Base-by-base conservation (phyloP, 2,888 invertebrate species). In the Troglohyphantes excavatus region DNA sequence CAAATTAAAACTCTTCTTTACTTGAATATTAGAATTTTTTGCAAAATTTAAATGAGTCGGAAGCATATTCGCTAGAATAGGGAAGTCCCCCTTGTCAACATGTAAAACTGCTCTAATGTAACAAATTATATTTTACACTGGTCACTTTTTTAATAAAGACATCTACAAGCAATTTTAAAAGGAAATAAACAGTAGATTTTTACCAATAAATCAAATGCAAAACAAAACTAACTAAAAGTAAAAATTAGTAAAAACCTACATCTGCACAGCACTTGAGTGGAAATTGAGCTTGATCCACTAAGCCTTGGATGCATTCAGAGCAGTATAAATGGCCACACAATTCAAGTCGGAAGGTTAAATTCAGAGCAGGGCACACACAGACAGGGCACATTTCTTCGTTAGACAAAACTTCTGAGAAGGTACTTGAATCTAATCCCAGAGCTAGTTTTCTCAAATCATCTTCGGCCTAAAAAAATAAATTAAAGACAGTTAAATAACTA, bases 311-410 rank as follows among this genome's bases (percentile, higher is more conserved):
- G 6, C 85, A 85, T 46, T 67, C 85, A 27, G 21, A 43, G 29
- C 90, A 90, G 33, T 85, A 90, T 2, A 90, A 46, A 75, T 90
- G 90, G 3, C 90, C 90, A 85, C 90, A 90, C 6, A 63, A 21
- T n/a, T 90, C 78, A 2, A 90, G 33, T 21, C 90, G 85, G 39
- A 67, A 67, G 19, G 90, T 61, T 67, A 81, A 79, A n/a, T 43
- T 61, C 11, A 79, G 33, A 39, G 84, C 76, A 23, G 73, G 85
- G 21, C 29, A 75, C 7, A 19, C 9, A 68, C 90, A 90, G 2
- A 90, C 75, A 23, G 85, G 85, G 65, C 90, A 90, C 2, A 13
- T n/a, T 70, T 89, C 89, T 85, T 68, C 72, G 39, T 46, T 17
- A 0, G 43, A 23, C 17, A 65, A 27, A 23, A 67, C 39, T 2